Base-by-base conservation (phyloP, 2,113 vertebrate genomes). In the Progne subis region DNA sequence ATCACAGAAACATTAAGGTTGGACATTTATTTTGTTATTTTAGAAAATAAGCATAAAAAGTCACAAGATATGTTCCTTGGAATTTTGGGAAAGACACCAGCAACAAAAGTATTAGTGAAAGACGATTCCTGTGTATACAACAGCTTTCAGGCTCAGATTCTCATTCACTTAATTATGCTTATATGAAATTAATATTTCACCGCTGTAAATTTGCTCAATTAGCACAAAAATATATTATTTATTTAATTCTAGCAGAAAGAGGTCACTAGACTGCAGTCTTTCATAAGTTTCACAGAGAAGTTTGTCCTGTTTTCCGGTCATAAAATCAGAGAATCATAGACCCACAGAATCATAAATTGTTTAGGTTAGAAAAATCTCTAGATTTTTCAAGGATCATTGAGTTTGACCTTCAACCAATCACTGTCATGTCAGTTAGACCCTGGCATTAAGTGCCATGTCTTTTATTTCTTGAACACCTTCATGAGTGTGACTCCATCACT, bases 401-500 rank as follows among this genome's bases (percentile, higher is more conserved):
- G 39, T 46, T 11, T 2, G 1, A 11, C 29, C 16, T 34, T 47
- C 34, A 6, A 17, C 16, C 5, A 70, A 41, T 25, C 47, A n/a
- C 29, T 9, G 29, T 24, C 12, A 20, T 31, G 5, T 29, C 49
- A 55, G 9, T 15, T 34, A 71, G 13, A 37, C 37, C 37, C 37
- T 26, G 14, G 24, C 8, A 43, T n/a, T 56, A 14, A 55, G 34
- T 25, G 7, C 31, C 8, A 12, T 8, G 8, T 64, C n/a, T 29
- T 29, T 49, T 17, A 31, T 49, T 55, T 47, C 24, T 56, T 49
- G 34, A 49, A 34, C 14, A 9, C 13, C 7, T 79, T 29, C 49
- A 34, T 0, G 0, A 14, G n/a, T 39, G 12, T 23, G 41, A 34
- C 11, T 34, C 8, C 14, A 20, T 8, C 6, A 29, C 29, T n/a